Evolutionary conservation across 2,113 vertebrate species (phyloP).

Genomic region (Pangasianodon hypophthalmus): DNA sequence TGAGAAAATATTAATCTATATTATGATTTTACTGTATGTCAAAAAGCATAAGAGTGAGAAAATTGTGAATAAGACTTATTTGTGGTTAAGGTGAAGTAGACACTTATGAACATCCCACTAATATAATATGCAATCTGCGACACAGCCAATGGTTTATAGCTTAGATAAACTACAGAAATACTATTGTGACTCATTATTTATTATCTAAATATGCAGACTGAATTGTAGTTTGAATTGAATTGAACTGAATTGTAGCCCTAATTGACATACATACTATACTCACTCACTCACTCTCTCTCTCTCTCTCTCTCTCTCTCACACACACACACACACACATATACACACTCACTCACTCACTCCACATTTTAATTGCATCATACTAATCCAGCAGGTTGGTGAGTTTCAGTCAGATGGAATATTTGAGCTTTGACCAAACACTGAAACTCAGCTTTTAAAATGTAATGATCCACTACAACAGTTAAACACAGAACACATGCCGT

Average conservation of each 20-base stretch:
- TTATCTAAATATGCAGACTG: background rate
- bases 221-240: no score
- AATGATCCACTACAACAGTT: background rate
- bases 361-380: background rate
- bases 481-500: background rate
- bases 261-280: background rate
- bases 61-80: background rate
- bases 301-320: background rate
- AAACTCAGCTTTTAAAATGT: background rate
- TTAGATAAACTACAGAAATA: background rate
- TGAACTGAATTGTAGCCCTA: no score
- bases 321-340: background rate
- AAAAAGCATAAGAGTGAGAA: background rate
- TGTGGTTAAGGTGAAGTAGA: no score
- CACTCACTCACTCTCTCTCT: background rate
- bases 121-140: background rate
- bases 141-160: background rate
- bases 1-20: background rate
- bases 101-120: background rate
- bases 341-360: background rate
- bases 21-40: background rate
- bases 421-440: background rate
- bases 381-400: conserved; percentile 4
- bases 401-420: background rate
- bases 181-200: background rate